Conservation (phyloP, 92 coral and sea anemone genomes). For the Phymanthus crucifer region DNA sequence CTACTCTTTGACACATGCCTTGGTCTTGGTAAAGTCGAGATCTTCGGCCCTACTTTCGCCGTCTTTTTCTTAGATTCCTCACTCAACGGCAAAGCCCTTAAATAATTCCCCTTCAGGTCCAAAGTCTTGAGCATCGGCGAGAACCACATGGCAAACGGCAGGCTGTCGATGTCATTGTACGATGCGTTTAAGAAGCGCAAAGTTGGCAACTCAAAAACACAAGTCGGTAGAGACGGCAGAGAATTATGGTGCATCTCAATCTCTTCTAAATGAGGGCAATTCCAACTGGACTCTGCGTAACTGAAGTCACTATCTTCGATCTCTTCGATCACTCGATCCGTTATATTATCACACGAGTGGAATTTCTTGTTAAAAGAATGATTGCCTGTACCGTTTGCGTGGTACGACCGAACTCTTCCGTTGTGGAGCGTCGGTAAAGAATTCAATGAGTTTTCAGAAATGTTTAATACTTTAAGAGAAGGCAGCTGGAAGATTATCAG, state of each 20-base stretch:
- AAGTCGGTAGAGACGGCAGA: constrained; percentile 72
- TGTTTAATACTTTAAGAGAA: constrained; percentile 67
- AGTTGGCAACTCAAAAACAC: constrained; percentile 84
- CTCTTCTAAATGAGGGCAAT: constrained; percentile 94
- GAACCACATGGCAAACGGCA: constrained; percentile 97
- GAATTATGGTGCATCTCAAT: constrained; percentile 87
- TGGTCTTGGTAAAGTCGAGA: constrained; percentile 68
- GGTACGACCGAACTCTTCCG: constrained; percentile 46
- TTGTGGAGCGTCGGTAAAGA: constrained; percentile 67
- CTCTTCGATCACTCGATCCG: constrained; percentile 58
- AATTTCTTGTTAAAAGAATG: constrained; percentile 50
- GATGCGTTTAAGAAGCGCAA: constrained; percentile 73
- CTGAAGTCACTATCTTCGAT: constrained; percentile 62
- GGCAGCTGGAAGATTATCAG: constrained; percentile 85
- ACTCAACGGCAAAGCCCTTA: constrained; percentile 74
- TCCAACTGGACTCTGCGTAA: constrained; percentile 84
- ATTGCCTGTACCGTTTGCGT: constrained; percentile 25
- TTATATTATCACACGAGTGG: constrained; percentile 65
- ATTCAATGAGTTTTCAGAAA: constrained; percentile 68
- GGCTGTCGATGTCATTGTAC: constrained; percentile 71
- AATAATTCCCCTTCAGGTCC: constrained; percentile 80
- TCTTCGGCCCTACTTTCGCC: constrained; percentile 33
- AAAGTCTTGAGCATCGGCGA: constrained; percentile 79
- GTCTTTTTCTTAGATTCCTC: constrained; percentile 39
- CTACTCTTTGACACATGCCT: constrained; percentile 43